A percentile compares a stretch with the other conserved stretches of the same genome.
These are phyloP conservation scores for Ecliptopera silaceata DNA, from an alignment of 2,888 invertebrate species.

Conservation along the genomic window DNA sequence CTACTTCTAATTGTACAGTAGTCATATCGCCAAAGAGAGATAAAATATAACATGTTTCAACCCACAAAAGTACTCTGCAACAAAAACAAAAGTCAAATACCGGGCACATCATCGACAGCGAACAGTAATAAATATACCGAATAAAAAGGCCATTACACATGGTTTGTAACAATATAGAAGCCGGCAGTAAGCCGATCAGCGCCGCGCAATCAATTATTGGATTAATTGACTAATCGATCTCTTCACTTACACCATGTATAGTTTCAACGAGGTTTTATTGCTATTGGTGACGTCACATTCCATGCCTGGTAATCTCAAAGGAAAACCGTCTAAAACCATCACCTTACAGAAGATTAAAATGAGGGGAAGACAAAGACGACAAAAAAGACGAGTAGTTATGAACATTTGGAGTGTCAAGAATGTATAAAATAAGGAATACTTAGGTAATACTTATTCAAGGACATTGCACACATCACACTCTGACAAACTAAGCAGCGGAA, in stretches of 20 bases:
- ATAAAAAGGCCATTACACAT: constrained; percentile 47
- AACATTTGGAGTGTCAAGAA: no score
- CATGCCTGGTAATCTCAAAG: no score
- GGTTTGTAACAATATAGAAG: constrained; percentile 47
- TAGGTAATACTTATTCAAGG: no score
- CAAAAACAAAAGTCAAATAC: constrained; percentile 14
- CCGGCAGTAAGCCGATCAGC: constrained; percentile 34
- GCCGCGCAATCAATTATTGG: constrained; percentile 44
- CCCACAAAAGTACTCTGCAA: neutral
- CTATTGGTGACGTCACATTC: constrained; percentile 11
- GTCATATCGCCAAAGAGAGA: neutral
- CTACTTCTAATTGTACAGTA: no score
- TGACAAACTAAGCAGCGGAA: no score
- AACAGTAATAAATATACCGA: constrained; percentile 36
- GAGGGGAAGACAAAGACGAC: no score
- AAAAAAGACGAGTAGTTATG: no score
- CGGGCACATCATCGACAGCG: constrained; percentile 20
- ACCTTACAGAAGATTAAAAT: no score
- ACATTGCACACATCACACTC: no score
- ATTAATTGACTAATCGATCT: constrained; percentile 45
- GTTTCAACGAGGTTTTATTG: constrained; percentile 28
- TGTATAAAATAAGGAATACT: no score
- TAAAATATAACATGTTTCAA: neutral
- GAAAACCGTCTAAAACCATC: no score
- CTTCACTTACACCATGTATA: constrained; percentile 38